These are phyloP conservation scores for Pionites leucogaster DNA, from an alignment of 2,113 vertebrate species.

Conservation along the genomic window DNA sequence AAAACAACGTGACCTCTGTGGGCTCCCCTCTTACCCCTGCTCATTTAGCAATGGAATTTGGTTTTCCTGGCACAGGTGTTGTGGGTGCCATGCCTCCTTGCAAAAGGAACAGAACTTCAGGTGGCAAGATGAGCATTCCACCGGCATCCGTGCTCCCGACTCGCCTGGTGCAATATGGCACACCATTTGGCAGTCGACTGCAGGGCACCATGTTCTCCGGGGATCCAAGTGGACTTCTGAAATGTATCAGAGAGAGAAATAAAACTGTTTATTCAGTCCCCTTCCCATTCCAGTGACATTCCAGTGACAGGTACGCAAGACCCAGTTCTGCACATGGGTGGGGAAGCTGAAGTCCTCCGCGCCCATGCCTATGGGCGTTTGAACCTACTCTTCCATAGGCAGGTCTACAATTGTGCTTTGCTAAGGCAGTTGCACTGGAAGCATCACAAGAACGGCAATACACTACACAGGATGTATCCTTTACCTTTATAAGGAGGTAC, in stretches of 20 bases:
- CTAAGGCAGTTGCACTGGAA: background rate
- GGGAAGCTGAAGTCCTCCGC: background rate
- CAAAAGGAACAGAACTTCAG: conserved; percentile 88
- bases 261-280: background rate
- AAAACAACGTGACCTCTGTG: fast-evolving
- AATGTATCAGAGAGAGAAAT: background rate
- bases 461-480: fast-evolving
- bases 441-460: background rate
- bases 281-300: background rate
- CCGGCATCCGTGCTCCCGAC: conserved; percentile 71
- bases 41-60: conserved; percentile 70
- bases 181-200: conserved; percentile 87
- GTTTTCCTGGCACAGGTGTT: conserved; percentile 77
- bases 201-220: conserved; percentile 88
- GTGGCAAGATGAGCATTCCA: conserved; percentile 83
- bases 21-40: conserved; percentile 80
- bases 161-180: conserved; percentile 74
- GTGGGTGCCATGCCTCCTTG: conserved; percentile 82
- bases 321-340: fast-evolving
- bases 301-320: background rate
- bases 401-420: background rate
- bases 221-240: conserved; percentile 93
- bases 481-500: background rate
- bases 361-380: fast-evolving
- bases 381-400: background rate